Base-by-base conservation (phyloP, 1,140 invertebrate genomes). In the Pseudomyrmex pallidus region DNA sequence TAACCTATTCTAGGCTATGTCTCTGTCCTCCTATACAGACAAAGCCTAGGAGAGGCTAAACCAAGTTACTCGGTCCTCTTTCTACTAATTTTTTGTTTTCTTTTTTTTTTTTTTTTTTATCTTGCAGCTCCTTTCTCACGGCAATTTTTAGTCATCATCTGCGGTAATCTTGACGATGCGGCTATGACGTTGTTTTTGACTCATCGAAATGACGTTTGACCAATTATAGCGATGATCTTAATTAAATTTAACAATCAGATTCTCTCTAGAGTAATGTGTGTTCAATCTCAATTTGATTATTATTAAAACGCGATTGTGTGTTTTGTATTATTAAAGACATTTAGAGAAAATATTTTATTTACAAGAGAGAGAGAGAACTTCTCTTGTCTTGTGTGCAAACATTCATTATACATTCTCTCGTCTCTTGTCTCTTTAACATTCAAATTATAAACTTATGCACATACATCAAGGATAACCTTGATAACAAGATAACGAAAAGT, bases 1-100 rank as follows among this genome's bases (percentile, higher is more conserved):
- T 94, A 94, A 93, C 93, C 93, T 94, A 93, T 94, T 93, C 93
- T 93, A 94, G 93, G 93, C 93, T 94, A 93, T 94, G 93, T 94
- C 93, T 94, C 85, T 82, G 88, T 92, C 85, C 62, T 89, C 84
- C 82, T 63, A 73, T 92, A 93, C 91, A 94, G 93, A 94, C 93
- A 94, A 93, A 94, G 93, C 93, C 93, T 93, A 94, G 93, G 93
- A 94, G 93, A 94, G 93, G 93, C 93, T 94, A 93, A 91, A 92
- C 86, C 92, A 92, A 92, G 92, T 90, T 83, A 90, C 92, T 91
- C 89, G 82, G 80, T 68, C 76, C 48, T 82, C 35, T 15, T 70
- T 73, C 20, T 22, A 54, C 25, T 9, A 20, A 25, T 54, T 52
- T 17, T 63, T 73, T 12, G n/a, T 5, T 48, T 10, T 64, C 2